phyloP scores from a whole-genome alignment of 2,113 vertebrate species.

The Centropus unirufus region DNA sequence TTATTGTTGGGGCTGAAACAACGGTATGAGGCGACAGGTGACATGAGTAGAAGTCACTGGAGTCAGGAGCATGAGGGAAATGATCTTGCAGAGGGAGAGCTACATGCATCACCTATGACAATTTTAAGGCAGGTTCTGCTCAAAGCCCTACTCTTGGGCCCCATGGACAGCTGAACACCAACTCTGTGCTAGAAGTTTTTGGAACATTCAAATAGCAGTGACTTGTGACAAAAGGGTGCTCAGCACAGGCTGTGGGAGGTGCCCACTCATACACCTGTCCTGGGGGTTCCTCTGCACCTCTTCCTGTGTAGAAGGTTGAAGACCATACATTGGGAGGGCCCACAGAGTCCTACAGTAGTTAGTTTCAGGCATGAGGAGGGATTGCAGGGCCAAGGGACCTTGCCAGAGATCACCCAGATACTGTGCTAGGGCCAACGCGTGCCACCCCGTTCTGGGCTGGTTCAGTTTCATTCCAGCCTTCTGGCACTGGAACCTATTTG shows the following conservation, averaged over 20 bases:
- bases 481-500: rapidly evolving
- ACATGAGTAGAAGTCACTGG: constrained; percentile 11
- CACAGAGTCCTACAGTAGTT: neutral
- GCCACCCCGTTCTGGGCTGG: neutral
- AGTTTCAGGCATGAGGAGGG: neutral
- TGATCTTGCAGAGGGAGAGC: neutral
- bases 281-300: neutral
- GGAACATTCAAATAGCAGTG: neutral
- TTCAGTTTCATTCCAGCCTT: neutral
- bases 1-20: neutral
- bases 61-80: neutral
- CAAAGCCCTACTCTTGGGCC: neutral
- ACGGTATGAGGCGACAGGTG: neutral
- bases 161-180: neutral
- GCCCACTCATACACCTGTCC: rapidly evolving
- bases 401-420: neutral
- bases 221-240: neutral
- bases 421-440: neutral
- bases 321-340: neutral
- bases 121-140: constrained; percentile 21
- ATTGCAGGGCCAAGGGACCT: neutral
- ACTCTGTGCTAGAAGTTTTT: constrained; percentile 41
- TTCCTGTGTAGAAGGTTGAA: neutral
- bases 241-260: neutral
- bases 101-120: neutral